Conservation (phyloP, 2,113 vertebrate species). For the Cryptotis parvus region DNA sequence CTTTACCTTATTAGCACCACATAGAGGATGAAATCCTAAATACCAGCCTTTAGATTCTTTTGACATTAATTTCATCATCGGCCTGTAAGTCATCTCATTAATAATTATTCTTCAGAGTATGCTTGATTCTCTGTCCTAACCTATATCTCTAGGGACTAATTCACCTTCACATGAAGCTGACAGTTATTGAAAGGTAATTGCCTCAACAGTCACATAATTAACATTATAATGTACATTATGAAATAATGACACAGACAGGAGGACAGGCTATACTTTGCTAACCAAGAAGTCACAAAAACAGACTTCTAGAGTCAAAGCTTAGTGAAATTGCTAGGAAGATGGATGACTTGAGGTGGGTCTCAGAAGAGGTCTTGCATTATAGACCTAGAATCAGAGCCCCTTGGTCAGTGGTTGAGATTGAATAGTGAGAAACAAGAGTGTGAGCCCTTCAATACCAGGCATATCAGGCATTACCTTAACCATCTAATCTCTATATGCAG, state of each 20-base stretch:
- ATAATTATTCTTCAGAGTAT: background rate
- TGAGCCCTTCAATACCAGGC: background rate
- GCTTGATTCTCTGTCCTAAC: background rate
- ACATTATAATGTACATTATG: background rate
- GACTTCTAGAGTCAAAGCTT: background rate
- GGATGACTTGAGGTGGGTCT: background rate
- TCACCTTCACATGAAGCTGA: too few relatives aligned
- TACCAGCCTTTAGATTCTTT: background rate
- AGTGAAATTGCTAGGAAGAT: background rate
- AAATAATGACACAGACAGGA: background rate
- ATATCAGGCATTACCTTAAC: background rate
- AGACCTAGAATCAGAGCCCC: background rate
- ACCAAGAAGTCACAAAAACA: background rate
- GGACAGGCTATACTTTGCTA: background rate
- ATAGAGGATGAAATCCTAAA: constrained; percentile 10
- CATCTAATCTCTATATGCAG: background rate
- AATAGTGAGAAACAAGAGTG: background rate
- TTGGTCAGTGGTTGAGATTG: background rate
- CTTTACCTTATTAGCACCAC: background rate
- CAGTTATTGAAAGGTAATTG: background rate
- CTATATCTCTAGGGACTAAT: background rate
- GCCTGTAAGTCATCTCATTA: constrained; percentile 1
- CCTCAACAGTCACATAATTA: background rate
- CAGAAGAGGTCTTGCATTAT: background rate
- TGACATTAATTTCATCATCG: background rate